Conservation (phyloP, 1,140 invertebrate species). For the Probaryconus sp. region DNA sequence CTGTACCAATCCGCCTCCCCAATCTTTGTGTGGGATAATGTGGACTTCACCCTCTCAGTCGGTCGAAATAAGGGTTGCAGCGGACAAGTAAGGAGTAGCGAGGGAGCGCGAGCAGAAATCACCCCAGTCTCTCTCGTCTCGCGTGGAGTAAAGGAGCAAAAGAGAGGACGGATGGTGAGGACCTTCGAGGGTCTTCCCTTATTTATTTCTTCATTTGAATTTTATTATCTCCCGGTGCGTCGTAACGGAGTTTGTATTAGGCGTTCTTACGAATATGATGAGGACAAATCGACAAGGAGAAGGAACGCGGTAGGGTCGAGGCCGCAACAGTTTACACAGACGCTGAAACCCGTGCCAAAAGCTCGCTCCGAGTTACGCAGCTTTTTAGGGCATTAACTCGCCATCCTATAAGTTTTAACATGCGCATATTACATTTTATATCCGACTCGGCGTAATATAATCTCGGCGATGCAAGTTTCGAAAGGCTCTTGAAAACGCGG, state of each 20-base stretch:
- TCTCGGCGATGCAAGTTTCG: constrained; percentile 64
- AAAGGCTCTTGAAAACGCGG: constrained; percentile 66
- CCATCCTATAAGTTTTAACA: constrained; percentile 68
- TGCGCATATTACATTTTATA: constrained; percentile 66
- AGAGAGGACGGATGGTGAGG: constrained; percentile 55
- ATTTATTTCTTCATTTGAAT: constrained; percentile 79
- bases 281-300: constrained; percentile 13
- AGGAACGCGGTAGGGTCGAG: not conserved
- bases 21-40: constrained; percentile 64
- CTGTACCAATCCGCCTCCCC: constrained; percentile 65
- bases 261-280: constrained; percentile 23
- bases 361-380: not conserved
- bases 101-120: constrained; percentile 65
- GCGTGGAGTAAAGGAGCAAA: constrained; percentile 52
- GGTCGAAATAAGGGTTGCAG: constrained; percentile 74
- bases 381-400: constrained; percentile 63
- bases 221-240: constrained; percentile 75
- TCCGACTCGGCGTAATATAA: constrained; percentile 30
- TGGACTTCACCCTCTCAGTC: constrained; percentile 64
- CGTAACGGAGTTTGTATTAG: constrained; percentile 59
- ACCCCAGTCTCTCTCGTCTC: constrained; percentile 62
- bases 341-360: constrained; percentile 16
- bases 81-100: constrained; percentile 69
- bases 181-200: constrained; percentile 71
- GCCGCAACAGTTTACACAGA: constrained; percentile 26